Conservation (phyloP, 1,140 invertebrate genomes). For the Ceratosolen solmsi region DNA sequence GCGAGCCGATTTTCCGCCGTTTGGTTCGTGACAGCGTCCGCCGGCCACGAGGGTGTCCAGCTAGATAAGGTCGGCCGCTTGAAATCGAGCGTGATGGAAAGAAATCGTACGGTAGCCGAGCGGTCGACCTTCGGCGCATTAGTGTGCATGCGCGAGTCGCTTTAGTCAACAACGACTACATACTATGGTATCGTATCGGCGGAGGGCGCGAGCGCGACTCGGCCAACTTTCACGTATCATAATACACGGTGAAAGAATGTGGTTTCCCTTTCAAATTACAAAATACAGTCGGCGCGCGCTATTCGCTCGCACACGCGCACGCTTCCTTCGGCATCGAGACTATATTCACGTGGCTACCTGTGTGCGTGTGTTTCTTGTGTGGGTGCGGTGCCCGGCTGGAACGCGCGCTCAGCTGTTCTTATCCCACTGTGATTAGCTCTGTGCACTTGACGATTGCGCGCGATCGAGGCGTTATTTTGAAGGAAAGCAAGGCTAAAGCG, state of each 20-base stretch:
- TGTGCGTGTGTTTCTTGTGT: not conserved
- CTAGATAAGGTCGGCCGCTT: not conserved
- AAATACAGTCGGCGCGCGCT: conserved; percentile 60
- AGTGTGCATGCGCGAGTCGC: not conserved
- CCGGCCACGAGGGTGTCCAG: not conserved
- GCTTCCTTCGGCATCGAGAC: conserved; percentile 59
- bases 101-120: conserved; percentile 47
- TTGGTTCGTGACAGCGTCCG: too few species aligned
- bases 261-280: conserved; percentile 73
- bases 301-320: conserved; percentile 47
- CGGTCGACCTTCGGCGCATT: conserved; percentile 67
- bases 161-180: conserved; percentile 13
- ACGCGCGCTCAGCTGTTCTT: conserved; percentile 36
- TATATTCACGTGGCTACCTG: conserved; percentile 44
- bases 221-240: conserved; percentile 72
- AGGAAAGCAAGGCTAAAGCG: conserved; percentile 47
- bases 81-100: conserved; percentile 53
- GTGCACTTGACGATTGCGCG: conserved; percentile 43
- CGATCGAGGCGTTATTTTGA: conserved; percentile 42
- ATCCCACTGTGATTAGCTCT: not conserved
- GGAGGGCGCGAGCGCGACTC: conserved; percentile 51
- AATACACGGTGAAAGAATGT: conserved; percentile 71
- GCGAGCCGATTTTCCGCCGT: too few species aligned
- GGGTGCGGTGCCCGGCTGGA: conserved; percentile 5
- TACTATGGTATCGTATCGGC: not conserved